Percentiles rank a stretch among this genome's conserved stretches.
Evolutionary conservation across 2,113 vertebrate genomes (phyloP).

Genomic region (Myotis davidii): DNA sequence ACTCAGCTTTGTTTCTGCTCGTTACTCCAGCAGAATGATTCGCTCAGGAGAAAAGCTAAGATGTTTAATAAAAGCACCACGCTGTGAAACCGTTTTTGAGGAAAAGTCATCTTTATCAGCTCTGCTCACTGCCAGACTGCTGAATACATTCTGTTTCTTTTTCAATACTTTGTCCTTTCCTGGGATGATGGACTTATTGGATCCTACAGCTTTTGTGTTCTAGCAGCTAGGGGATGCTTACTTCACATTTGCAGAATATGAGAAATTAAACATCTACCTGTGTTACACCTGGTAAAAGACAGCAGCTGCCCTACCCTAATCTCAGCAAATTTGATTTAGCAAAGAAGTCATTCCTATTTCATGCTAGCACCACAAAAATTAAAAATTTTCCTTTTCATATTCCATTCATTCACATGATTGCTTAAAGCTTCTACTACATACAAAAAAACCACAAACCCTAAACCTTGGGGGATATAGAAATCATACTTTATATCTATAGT

Average conservation of each 20-base stretch:
- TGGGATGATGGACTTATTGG: background rate
- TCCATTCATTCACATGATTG: background rate
- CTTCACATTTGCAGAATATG: background rate
- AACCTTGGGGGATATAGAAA: background rate
- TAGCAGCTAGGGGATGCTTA: background rate
- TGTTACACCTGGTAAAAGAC: background rate
- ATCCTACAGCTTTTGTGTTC: background rate
- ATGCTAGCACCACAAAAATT: background rate
- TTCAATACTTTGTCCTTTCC: constrained; percentile 17
- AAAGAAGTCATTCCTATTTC: background rate
- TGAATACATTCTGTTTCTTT: constrained; percentile 31
- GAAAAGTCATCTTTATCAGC: constrained; percentile 64
- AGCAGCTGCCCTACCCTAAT: background rate
- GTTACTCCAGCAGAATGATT: constrained; percentile 66
- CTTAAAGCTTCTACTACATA: background rate
- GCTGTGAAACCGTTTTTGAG: constrained; percentile 63
- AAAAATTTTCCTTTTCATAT: background rate
- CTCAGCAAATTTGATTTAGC: background rate
- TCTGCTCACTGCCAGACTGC: constrained; percentile 51
- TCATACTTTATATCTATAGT: background rate
- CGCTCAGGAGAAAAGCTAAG: constrained; percentile 66
- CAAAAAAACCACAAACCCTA: background rate
- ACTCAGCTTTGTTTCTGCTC: constrained; percentile 64
- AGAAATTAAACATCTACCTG: background rate
- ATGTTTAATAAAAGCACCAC: constrained; percentile 75